Percentiles rank a stretch among this genome's conserved stretches.
Evolutionary conservation across 2,888 invertebrate species (phyloP).

Genomic region (Elysia crispata): DNA sequence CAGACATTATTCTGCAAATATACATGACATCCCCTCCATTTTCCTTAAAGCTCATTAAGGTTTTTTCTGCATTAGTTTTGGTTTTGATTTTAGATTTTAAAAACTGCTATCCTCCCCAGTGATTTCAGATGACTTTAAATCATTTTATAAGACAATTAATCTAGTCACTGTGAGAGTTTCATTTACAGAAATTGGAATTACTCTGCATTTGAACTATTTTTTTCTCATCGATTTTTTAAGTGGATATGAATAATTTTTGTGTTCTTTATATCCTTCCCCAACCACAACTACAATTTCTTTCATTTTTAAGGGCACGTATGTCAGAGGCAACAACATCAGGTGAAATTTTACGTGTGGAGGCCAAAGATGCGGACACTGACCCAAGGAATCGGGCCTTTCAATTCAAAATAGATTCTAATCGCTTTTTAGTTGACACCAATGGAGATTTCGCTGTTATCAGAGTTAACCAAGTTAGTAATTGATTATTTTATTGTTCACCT

Average conservation of each 20-base stretch:
- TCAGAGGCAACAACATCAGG: conserved; percentile 38
- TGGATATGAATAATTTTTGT: not conserved
- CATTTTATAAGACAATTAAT: not conserved
- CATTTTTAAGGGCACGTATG: conserved; percentile 33
- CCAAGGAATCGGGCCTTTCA: conserved; percentile 12
- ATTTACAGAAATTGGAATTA: no score
- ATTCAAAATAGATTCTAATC: not conserved
- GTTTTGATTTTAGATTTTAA: no score
- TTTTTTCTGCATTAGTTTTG: no score
- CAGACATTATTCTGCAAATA: no score
- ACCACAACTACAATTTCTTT: no score
- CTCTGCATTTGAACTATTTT: no score
- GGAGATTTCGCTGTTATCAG: conserved; percentile 6
- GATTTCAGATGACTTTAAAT: not conserved
- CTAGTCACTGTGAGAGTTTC: not conserved
- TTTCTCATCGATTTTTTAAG: no score
- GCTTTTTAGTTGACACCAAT: not conserved
- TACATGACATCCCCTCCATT: no score
- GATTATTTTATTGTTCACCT: not conserved
- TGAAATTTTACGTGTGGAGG: conserved; percentile 28
- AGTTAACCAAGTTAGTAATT: conserved; percentile 6
- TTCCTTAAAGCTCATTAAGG: no score
- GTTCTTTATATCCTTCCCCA: not conserved
- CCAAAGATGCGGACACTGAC: conserved; percentile 45
- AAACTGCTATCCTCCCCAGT: no score